Evolutionary conservation across 2,888 invertebrate species (phyloP), one percentile per base, ranked within the genome.

Genomic region (Podotricha telesiphe): DNA sequence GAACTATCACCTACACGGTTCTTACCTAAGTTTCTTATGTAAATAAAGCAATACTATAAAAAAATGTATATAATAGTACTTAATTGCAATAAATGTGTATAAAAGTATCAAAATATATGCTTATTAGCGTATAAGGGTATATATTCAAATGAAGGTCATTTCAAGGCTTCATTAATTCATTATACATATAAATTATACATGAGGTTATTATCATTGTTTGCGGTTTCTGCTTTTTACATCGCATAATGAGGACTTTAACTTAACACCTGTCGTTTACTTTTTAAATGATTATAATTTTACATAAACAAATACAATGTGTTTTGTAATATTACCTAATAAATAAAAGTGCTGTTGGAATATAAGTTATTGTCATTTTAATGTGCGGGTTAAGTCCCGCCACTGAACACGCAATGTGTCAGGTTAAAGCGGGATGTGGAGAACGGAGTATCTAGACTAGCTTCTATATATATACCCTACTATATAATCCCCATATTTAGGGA

Each of bases 101-200:
- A 37, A 28, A 10, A 59, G 8, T 65, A 78, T 79, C 79, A 78
- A 77, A 80, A 78, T 76, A 75, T 19, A 37, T 61, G 51, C 50
- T 65, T 78, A 74, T 75, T 71, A 78, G 76, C 17, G 77, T 78
- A 77, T 5, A 82, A 85, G 86, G 80, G 87, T 89, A 89, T 86
- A 83, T 84, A 88, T 89, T 86, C 86, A 86, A 84, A 85, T 86
- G 91, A 90, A 55, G 55, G 55, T 55, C 55, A 55, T 37, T 55
- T 34, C 90, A 91, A 91, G 91, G 91, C 84, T 84, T 88, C 88
- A 89, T 91, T 89, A 89, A 89, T 86, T 85, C 87, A 75, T 75
- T 77, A 76, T 75, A 55, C 34, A 37, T 55, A 87, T 90, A 86
- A 85, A 91, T 91, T 84, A 91, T 82, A 90, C 88, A 89, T 89